Conservation (phyloP, 2,888 invertebrate species). For the Caenorhabditis becei region DNA sequence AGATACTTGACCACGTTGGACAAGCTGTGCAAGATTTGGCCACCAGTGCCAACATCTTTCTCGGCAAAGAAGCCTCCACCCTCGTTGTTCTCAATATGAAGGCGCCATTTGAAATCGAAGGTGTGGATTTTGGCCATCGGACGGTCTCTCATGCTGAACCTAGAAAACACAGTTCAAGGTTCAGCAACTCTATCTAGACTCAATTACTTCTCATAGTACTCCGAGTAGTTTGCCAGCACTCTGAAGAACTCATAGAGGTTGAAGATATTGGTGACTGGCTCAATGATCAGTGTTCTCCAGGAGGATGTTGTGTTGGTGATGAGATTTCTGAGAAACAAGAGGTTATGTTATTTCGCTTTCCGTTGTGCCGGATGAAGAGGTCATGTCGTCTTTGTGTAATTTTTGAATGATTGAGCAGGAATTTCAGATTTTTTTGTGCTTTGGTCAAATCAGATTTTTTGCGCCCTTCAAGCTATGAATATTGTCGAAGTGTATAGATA, state of each 20-base stretch:
- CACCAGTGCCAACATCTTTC: conserved; percentile 86
- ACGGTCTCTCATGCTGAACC: conserved; percentile 31
- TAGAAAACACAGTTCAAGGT: neutral
- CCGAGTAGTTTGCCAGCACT: conserved; percentile 85
- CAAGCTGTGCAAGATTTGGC: conserved; percentile 82
- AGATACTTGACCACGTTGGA: conserved; percentile 86
- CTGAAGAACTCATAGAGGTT: conserved; percentile 91
- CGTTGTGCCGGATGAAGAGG: no score
- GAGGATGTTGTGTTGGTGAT: conserved; percentile 86
- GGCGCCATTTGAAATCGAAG: conserved; percentile 77
- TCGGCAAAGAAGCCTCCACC: conserved; percentile 49
- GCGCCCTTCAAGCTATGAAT: no score
- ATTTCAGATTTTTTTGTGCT: no score
- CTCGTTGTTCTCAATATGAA: conserved; percentile 73
- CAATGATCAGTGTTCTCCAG: conserved; percentile 86
- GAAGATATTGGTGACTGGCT: conserved; percentile 88
- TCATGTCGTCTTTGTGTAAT: no score
- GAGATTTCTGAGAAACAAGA: conserved; percentile 83
- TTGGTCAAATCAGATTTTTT: neutral
- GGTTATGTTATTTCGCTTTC: neutral
- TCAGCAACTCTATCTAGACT: neutral
- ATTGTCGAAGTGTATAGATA: no score
- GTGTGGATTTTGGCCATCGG: conserved; percentile 61
- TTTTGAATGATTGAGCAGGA: no score
- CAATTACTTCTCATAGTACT: conserved; percentile 68